Evolutionary conservation across 2,888 invertebrate species (phyloP).

Genomic region (Agrotis clavis): DNA sequence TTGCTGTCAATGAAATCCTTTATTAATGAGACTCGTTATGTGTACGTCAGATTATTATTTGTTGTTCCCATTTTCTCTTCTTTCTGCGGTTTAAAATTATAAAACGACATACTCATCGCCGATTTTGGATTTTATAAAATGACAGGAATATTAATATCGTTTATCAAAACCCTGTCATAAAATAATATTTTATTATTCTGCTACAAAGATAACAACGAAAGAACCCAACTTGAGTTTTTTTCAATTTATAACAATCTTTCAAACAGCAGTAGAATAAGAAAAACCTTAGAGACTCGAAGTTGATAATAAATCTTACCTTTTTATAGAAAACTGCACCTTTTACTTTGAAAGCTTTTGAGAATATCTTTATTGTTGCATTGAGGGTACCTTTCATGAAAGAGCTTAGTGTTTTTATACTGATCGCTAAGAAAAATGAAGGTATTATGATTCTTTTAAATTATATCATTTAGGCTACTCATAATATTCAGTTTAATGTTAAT

Average conservation of each 20-base stretch:
- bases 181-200: slow-evolving; percentile 9
- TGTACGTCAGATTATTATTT: not conserved
- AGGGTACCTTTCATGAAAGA: slow-evolving; percentile 19
- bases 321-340: slow-evolving; percentile 51
- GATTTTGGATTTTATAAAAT: too few species aligned
- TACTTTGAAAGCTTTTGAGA: slow-evolving; percentile 45
- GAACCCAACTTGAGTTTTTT: slow-evolving; percentile 24
- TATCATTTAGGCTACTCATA: not conserved
- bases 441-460: not conserved
- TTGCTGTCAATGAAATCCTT: not conserved
- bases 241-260: slow-evolving; percentile 37
- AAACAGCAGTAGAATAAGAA: slow-evolving; percentile 32
- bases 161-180: not conserved
- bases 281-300: slow-evolving; percentile 38
- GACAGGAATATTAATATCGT: not conserved
- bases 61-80: not conserved
- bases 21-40: not conserved
- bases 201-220: slow-evolving; percentile 3
- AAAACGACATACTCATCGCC: not conserved
- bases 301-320: slow-evolving; percentile 57
- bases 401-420: slow-evolving; percentile 10
- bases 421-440: not conserved
- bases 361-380: slow-evolving; percentile 37
- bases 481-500: not conserved
- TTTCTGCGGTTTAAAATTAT: too few species aligned